Percentiles rank a stretch among this genome's conserved stretches.
Conservation (phyloP, 2,888 invertebrate genomes). For the Caenorhabditis sp. region DNA sequence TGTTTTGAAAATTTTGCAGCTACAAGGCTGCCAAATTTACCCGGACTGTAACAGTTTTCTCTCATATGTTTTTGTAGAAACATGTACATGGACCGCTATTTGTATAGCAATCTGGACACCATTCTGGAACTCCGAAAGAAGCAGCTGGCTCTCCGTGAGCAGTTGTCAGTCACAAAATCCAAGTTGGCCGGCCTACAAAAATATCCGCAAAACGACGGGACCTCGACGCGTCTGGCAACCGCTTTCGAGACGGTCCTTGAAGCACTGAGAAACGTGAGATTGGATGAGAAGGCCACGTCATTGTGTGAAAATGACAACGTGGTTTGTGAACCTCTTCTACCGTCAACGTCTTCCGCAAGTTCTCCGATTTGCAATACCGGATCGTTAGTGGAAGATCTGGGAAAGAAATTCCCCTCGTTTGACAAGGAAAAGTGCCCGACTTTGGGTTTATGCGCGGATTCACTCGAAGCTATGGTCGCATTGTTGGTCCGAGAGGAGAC, state of each 20-base stretch:
- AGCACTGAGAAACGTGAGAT: background rate
- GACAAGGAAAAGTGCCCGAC: background rate
- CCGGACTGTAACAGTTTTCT: too few relatives aligned
- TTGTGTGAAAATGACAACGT: background rate
- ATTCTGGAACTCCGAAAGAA: background rate
- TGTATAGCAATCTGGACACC: conserved; percentile 12
- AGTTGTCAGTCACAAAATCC: background rate
- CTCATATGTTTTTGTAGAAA: too few relatives aligned
- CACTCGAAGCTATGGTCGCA: background rate
- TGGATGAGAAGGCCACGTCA: background rate
- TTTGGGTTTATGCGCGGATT: background rate
- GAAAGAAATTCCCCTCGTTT: background rate
- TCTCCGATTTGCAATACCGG: too few relatives aligned
- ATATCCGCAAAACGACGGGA: conserved; percentile 7
- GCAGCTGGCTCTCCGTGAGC: background rate
- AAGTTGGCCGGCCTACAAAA: background rate
- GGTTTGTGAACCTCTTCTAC: background rate
- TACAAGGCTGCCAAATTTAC: too few relatives aligned
- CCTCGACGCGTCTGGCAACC: background rate
- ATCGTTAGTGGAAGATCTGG: conserved; percentile 1
- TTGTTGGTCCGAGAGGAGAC: background rate
- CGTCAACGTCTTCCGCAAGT: background rate
- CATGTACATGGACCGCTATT: conserved; percentile 64
- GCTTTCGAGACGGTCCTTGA: conserved; percentile 6
- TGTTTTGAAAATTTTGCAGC: too few relatives aligned